These are phyloP conservation scores for Phortica okadai DNA, from an alignment of 2,888 invertebrate genomes.

Conservation along the genomic window DNA sequence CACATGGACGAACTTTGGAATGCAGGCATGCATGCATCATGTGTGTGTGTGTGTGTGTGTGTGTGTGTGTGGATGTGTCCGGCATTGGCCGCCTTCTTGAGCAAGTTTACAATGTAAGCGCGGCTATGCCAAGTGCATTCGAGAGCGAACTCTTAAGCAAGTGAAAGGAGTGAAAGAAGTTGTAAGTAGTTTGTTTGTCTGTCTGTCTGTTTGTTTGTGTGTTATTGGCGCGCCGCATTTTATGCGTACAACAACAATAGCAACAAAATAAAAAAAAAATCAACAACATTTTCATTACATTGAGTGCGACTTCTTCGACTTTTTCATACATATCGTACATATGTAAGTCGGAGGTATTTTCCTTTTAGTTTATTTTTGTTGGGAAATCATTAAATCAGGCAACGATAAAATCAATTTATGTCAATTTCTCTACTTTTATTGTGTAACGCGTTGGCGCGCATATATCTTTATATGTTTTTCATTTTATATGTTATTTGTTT, in stretches of 20 bases:
- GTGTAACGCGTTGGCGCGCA: background rate
- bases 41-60: background rate
- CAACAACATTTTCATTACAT: conserved; percentile 70
- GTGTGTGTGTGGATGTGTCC: background rate
- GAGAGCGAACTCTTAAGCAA: background rate
- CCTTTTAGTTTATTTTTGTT: background rate
- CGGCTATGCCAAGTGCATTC: background rate
- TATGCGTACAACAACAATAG: conserved; percentile 53
- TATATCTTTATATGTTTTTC: background rate
- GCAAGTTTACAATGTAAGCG: conserved; percentile 68
- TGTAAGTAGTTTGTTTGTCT: conserved; percentile 27
- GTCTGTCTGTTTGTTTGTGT: background rate
- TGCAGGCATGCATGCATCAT: background rate
- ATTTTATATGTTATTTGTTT: conserved; percentile 5
- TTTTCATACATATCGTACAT: background rate
- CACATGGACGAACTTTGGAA: conserved; percentile 22
- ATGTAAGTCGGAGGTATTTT: background rate
- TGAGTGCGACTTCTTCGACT: conserved; percentile 48
- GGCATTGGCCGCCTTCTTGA: conserved; percentile 20
- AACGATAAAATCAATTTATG: conserved; percentile 64
- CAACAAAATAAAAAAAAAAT: conserved; percentile 22
- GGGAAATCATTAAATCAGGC: conserved; percentile 67
- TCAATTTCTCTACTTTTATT: conserved; percentile 28
- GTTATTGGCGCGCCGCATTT: conserved; percentile 53
- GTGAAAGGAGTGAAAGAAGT: conserved; percentile 19